phyloP scores from a whole-genome alignment of 2,888 invertebrate genomes.

The Brassicogethes aeneus region DNA sequence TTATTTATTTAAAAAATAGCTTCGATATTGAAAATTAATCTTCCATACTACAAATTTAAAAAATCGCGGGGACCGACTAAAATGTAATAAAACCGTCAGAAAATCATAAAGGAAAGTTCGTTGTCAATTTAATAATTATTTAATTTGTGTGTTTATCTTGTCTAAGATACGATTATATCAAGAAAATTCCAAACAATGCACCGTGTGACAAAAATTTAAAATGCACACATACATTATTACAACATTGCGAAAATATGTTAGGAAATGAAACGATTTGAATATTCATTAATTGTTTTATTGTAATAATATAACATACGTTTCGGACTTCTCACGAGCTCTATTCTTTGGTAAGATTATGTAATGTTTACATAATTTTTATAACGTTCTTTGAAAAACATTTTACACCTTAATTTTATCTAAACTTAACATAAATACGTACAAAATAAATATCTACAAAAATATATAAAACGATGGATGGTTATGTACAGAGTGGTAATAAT shows the following conservation, averaged over 20 bases:
- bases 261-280: slow-evolving; percentile 18
- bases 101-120: no score
- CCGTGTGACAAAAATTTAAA: neutral
- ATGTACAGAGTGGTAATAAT: neutral
- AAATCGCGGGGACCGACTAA: no score
- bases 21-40: no score
- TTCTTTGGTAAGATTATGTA: slow-evolving; percentile 30
- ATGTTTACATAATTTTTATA: slow-evolving; percentile 20
- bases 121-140: no score
- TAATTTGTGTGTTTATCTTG: no score
- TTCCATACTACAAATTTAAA: no score
- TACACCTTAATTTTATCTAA: slow-evolving; percentile 4
- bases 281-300: slow-evolving; percentile 19
- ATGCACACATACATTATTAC: slow-evolving; percentile 1
- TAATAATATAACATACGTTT: slow-evolving; percentile 14
- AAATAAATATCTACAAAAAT: slow-evolving; percentile 19
- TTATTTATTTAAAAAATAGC: no score
- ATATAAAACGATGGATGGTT: slow-evolving; percentile 2
- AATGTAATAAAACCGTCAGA: no score
- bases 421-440: slow-evolving; percentile 12
- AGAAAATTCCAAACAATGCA: neutral
- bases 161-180: no score
- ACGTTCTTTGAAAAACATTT: slow-evolving; percentile 8
- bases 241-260: slow-evolving; percentile 11
- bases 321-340: slow-evolving; percentile 17